Evolutionary conservation across 2,888 invertebrate genomes (phyloP).

Genomic region (Drosophila stalkeri): DNA sequence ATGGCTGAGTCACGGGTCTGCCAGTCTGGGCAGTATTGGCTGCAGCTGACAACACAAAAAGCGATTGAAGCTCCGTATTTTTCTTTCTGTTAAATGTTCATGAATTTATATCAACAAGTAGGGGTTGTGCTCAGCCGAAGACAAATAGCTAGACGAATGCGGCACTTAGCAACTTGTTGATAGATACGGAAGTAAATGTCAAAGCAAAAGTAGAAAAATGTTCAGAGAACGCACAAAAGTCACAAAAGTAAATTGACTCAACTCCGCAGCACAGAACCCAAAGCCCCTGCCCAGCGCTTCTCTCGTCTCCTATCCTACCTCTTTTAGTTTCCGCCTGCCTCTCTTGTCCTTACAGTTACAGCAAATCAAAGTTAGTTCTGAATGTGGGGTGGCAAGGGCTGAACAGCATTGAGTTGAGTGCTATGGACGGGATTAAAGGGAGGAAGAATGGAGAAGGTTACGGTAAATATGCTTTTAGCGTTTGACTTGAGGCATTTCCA

Average conservation of each 20-base stretch:
- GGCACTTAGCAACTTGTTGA: conserved; percentile 79
- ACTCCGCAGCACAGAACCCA: conserved; percentile 13
- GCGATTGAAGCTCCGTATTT: conserved; percentile 38
- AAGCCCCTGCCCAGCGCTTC: conserved; percentile 25
- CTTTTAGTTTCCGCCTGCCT: neutral
- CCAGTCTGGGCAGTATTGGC: conserved; percentile 52
- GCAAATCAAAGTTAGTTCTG: conserved; percentile 41
- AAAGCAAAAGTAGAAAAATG: conserved; percentile 57
- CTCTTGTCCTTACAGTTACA: conserved; percentile 10
- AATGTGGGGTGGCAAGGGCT: conserved; percentile 21
- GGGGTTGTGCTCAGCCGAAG: conserved; percentile 26
- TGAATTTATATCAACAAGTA: conserved; percentile 76
- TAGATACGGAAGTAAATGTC: conserved; percentile 74
- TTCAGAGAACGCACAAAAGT: conserved; percentile 47
- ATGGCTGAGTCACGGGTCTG: conserved; percentile 22
- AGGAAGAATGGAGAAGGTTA: conserved; percentile 39
- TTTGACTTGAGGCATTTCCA: conserved; percentile 77
- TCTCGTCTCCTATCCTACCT: conserved; percentile 6
- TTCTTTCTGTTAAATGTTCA: conserved; percentile 51
- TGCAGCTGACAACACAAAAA: conserved; percentile 63
- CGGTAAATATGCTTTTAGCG: conserved; percentile 71
- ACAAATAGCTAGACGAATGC: conserved; percentile 55
- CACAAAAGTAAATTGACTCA: conserved; percentile 69
- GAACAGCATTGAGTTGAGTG: conserved; percentile 1
- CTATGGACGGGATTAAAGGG: conserved; percentile 6